phyloP scores from a whole-genome alignment of 2,113 vertebrate species.

The Ranitomeya imitator region DNA sequence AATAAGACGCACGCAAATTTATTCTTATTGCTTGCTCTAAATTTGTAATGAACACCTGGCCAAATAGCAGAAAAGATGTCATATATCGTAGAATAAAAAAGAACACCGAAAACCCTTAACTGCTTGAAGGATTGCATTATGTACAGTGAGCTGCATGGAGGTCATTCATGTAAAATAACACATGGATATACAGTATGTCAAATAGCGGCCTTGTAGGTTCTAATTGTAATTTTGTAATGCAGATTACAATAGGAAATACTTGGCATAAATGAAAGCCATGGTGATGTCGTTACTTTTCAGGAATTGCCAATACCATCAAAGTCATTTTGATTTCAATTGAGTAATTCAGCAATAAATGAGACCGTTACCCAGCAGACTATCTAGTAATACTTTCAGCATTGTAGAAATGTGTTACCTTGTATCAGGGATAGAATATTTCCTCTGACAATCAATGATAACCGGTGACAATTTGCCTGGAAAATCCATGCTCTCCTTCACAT shows the following conservation, averaged over 20 bases:
- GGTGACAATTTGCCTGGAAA: slow-evolving; percentile 71
- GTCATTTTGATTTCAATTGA: neutral
- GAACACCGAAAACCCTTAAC: neutral
- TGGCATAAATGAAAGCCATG: neutral
- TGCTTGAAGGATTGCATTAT: neutral
- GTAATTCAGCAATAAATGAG: neutral
- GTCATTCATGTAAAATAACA: neutral
- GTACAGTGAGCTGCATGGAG: neutral
- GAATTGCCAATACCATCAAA: neutral
- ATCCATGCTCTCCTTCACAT: slow-evolving; percentile 76
- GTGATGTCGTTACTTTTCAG: neutral
- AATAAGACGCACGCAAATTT: too few relatives aligned
- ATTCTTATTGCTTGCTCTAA: too few relatives aligned
- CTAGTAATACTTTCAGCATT: neutral
- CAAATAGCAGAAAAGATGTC: neutral
- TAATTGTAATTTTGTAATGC: neutral
- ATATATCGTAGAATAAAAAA: neutral
- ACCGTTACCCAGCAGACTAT: neutral
- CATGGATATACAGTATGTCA: neutral
- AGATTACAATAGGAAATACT: neutral
- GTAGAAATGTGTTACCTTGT: slow-evolving; percentile 71
- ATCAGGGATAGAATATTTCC: slow-evolving; percentile 69
- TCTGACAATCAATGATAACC: slow-evolving; percentile 81
- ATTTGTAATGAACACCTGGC: too few relatives aligned
- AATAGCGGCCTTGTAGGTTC: neutral